Percentiles rank a stretch among this genome's conserved stretches.
Evolutionary conservation across 2,888 invertebrate genomes (phyloP).

Genomic region (Criorhina ranunculi): DNA sequence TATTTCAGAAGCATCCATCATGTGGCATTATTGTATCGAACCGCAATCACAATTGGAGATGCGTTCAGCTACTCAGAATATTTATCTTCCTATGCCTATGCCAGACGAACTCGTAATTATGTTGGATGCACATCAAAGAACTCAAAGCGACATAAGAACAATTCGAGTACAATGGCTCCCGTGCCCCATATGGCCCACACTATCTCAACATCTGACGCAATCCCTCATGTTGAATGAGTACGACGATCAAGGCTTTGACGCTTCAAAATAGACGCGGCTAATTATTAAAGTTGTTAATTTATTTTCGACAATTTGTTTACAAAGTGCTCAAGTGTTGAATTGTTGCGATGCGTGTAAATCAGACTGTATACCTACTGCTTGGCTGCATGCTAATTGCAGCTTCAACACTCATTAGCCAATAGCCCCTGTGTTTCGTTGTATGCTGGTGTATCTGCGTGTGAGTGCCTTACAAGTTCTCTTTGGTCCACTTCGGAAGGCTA

Average conservation of each 20-base stretch:
- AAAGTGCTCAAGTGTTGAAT: constrained; percentile 42
- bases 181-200: constrained; percentile 28
- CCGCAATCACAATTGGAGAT: constrained; percentile 39
- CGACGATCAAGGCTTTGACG: constrained; percentile 36
- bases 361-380: constrained; percentile 27
- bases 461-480: constrained; percentile 59
- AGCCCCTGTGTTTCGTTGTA: constrained; percentile 6
- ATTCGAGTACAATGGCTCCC: constrained; percentile 24
- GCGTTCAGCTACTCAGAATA: constrained; percentile 33
- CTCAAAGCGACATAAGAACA: constrained; percentile 40
- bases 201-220: constrained; percentile 34
- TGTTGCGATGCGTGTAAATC: constrained; percentile 54
- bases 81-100: constrained; percentile 31
- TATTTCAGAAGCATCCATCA: constrained; percentile 68
- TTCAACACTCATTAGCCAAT: constrained; percentile 49
- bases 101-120: constrained; percentile 44
- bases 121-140: constrained; percentile 44
- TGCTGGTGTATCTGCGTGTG: constrained; percentile 6
- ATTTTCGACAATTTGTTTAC: constrained; percentile 72
- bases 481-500: constrained; percentile 67
- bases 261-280: constrained; percentile 45
- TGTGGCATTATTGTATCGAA: constrained; percentile 51
- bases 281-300: constrained; percentile 64
- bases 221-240: constrained; percentile 26
- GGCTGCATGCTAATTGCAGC: constrained; percentile 62